Evolutionary conservation across 2,797 vertebrate species (phyloP), one percentile per base, ranked within the genome.

Genomic region (Myotis findleyi): DNA sequence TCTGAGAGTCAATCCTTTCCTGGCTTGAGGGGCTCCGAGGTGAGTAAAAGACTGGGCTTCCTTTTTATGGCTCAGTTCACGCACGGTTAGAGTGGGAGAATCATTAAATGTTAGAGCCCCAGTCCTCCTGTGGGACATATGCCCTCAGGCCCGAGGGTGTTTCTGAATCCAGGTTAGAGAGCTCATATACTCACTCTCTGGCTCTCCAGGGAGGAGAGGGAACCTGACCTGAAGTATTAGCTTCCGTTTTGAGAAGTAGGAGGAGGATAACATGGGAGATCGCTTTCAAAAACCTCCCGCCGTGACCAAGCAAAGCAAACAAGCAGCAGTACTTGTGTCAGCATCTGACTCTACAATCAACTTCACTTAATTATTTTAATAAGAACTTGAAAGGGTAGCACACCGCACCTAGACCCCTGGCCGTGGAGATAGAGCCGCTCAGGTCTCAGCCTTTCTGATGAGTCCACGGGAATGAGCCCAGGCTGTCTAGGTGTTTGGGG

Each of bases 351-450:
- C 33, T 80, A 81, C 89, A 62, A 90, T 79, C 85, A 55, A 49
- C 89, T 91, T 88, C 79, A 85, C 49, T 81, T 91, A 87, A 95
- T 83, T 95, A 87, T 90, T 86, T 94, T 96, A 92, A 91, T 85
- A 93, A 94, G 82, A 95, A 91, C 57, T 59, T 80, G 36, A 94
- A 95, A 84, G 86, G 41, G 77, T 47, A 59, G 85, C 16, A 5
- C 57, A 90, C 6, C 21, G 21, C 51, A 38, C 64, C 73, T 75
- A 95, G 93, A 92, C 62, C 47, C 80, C 79, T 66, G 25, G 57
- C 55, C 71, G 11, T 62, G 89, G 82, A 94, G 49, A 72, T 23
- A 90, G 57, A 93, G 17, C 47, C 57, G 95, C 69, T 36, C 59
- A 41, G 77, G 57, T 59, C 57, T 27, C 57, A 12, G 57, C 57